Base-by-base conservation (phyloP, 2,888 invertebrate genomes). In the Schizaphis graminum region DNA sequence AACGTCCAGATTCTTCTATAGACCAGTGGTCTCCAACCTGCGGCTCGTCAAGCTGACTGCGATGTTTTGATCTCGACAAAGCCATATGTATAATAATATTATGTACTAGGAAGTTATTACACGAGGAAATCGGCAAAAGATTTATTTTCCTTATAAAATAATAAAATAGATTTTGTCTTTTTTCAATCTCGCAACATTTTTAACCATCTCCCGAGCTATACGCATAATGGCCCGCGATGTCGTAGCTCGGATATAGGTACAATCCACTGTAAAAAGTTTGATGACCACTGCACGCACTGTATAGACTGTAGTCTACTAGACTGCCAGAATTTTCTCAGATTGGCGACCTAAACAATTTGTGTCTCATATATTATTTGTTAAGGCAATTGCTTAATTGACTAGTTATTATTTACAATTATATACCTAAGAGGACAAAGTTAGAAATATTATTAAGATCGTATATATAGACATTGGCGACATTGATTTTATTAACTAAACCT, bases 321-420 rank as follows among this genome's bases (percentile, higher is more conserved):
- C 67, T n/a, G n/a, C 8, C 13, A n/a, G n/a, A 13, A 67, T 61
- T 28, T 28, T 28, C 61, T 28, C 61, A 28, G 61, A 3, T 61
- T 61, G 61, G 11, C n/a, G 67, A 67, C 67, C 67, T 67, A 67
- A 13, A 61, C 61, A 61, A 28, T 61, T 28, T 61, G 28, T 28
- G 10, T 61, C 61, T 28, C 28, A 28, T 61, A 16, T 44, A 26
- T 61, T 61, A 10, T 61, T 61, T 61, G 61, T 61, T 11, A 61
- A 61, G 11, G 10, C 26, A 28, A 61, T 61, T 61, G 61, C n/a
- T 67, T n/a, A n/a, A 67, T 67, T 67, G n/a, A 67, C 67, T 67
- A 16, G 67, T 67, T 67, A 67, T n/a, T n/a, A 67, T 67, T 67
- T n/a, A 67, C n/a, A 67, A 67, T n/a, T n/a, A n/a, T 67, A 67